Evolutionary conservation across 2,113 vertebrate genomes (phyloP).

Genomic region (Syrmaticus mikado): DNA sequence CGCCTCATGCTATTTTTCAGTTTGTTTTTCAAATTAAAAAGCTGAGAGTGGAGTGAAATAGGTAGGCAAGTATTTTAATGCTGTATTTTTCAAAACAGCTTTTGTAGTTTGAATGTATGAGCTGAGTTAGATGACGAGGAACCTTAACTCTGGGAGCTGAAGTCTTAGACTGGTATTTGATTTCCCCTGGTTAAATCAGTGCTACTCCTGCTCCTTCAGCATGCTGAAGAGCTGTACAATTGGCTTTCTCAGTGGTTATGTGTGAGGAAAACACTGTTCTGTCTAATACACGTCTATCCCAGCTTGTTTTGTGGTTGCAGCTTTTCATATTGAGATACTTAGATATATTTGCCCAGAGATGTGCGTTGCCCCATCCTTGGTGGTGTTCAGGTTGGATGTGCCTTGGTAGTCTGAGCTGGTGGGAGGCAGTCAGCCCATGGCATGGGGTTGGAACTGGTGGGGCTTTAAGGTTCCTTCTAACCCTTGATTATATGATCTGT

Average conservation of each 20-base stretch:
- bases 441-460: neutral
- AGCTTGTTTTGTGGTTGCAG: neutral
- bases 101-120: neutral
- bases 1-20: neutral
- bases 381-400: neutral
- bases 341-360: neutral
- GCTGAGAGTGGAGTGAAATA: neutral
- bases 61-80: neutral
- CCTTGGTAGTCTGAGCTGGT: neutral
- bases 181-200: neutral
- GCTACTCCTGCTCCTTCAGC: neutral
- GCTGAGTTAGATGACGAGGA: neutral
- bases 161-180: neutral
- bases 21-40: neutral
- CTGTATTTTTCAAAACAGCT: neutral
- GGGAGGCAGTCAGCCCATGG: neutral
- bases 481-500: neutral
- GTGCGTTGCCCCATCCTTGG: neutral
- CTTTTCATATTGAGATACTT: neutral
- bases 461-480: neutral
- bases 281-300: neutral
- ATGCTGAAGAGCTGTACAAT: neutral
- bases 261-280: neutral
- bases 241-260: neutral
- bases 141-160: neutral